These are phyloP conservation scores for Thereva nobilitata DNA, from an alignment of 2,888 invertebrate species.

Conservation along the genomic window DNA sequence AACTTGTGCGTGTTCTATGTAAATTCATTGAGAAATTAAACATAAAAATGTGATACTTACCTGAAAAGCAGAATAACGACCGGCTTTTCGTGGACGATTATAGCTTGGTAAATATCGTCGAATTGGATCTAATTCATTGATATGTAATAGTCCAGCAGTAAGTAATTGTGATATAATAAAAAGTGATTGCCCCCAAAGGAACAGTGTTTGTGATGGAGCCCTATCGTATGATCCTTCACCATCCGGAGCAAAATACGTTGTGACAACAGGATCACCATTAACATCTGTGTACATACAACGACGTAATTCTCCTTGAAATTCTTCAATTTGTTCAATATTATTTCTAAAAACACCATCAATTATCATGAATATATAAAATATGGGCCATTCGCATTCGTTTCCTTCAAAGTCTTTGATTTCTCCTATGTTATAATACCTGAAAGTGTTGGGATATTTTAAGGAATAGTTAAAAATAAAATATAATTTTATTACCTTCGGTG, in stretches of 20 bases:
- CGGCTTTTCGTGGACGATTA: slow-evolving; percentile 87
- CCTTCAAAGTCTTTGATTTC: slow-evolving; percentile 95
- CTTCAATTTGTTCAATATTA: slow-evolving; percentile 85
- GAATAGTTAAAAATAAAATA: neutral
- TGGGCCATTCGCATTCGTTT: slow-evolving; percentile 97
- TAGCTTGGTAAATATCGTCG: slow-evolving; percentile 94
- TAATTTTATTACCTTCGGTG: slow-evolving; percentile 59
- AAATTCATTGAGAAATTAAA: too few relatives aligned
- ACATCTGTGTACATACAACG: slow-evolving; percentile 78
- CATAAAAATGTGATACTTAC: slow-evolving; percentile 59
- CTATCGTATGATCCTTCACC: slow-evolving; percentile 56
- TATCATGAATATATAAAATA: slow-evolving; percentile 94
- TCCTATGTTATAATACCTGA: slow-evolving; percentile 81
- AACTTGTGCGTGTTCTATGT: slow-evolving; percentile 23
- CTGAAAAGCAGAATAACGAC: slow-evolving; percentile 97
- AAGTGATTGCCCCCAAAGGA: slow-evolving; percentile 95
- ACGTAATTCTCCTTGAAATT: slow-evolving; percentile 85
- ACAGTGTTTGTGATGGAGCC: slow-evolving; percentile 64
- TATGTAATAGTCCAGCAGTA: slow-evolving; percentile 84
- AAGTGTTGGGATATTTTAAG: slow-evolving; percentile 8
- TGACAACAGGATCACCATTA: slow-evolving; percentile 88
- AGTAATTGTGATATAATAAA: slow-evolving; percentile 92
- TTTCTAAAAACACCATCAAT: slow-evolving; percentile 93
- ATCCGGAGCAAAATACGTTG: slow-evolving; percentile 77
- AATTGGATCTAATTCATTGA: slow-evolving; percentile 95